Evolutionary conservation across 1,140 invertebrate species (phyloP).

Genomic region (Drosophila willistoni): DNA sequence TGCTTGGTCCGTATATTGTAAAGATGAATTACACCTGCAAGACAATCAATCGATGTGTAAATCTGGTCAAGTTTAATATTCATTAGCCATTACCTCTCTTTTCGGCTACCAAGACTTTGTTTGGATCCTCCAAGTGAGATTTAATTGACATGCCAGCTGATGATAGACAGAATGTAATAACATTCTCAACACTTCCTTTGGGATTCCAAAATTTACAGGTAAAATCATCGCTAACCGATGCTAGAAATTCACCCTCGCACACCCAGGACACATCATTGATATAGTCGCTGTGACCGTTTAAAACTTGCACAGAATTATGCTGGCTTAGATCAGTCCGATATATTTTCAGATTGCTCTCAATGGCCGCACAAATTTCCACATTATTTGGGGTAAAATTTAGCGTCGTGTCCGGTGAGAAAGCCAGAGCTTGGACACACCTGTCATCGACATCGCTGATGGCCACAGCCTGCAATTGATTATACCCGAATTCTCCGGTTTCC

Average conservation of each 20-base stretch:
- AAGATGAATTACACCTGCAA: constrained; percentile 85
- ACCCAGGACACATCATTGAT: constrained; percentile 89
- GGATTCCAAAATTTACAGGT: constrained; percentile 89
- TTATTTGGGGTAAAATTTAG: constrained; percentile 85
- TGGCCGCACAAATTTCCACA: constrained; percentile 85
- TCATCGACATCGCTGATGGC: constrained; percentile 81
- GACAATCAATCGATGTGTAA: no score
- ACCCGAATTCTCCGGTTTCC: constrained; percentile 68
- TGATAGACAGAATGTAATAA: constrained; percentile 86
- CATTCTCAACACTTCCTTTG: constrained; percentile 84
- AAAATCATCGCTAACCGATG: constrained; percentile 90
- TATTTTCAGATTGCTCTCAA: constrained; percentile 85
- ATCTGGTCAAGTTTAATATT: accelerated
- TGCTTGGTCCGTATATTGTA: constrained; percentile 88
- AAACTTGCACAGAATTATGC: constrained; percentile 69
- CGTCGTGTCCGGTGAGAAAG: constrained; percentile 87
- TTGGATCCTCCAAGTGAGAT: constrained; percentile 89
- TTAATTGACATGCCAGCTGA: constrained; percentile 88
- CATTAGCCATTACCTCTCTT: constrained; percentile 85
- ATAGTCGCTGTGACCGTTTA: constrained; percentile 87
- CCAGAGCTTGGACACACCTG: constrained; percentile 83
- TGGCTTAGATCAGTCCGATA: constrained; percentile 85
- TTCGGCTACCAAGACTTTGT: constrained; percentile 90
- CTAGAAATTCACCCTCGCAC: constrained; percentile 87
- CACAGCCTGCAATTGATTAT: constrained; percentile 81